Conservation (phyloP, 2,888 invertebrate species). For the Xylota segnis region DNA sequence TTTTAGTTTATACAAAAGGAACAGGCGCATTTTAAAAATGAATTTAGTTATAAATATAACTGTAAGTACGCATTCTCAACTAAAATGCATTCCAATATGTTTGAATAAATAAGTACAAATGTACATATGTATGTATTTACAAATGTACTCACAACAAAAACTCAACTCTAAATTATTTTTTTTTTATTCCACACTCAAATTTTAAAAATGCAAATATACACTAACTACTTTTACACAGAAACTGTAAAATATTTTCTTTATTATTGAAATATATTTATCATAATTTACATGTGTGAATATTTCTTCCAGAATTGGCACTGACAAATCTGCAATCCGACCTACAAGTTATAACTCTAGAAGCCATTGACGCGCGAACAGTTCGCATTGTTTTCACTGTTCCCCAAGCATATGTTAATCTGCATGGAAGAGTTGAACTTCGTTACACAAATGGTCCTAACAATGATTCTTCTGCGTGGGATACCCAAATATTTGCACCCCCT, state of each 20-base stretch:
- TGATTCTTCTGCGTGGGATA: conserved; percentile 91
- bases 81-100: too few species aligned
- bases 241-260: background rate
- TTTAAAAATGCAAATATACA: too few species aligned
- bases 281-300: background rate
- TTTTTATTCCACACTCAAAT: too few species aligned
- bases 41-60: too few species aligned
- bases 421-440: conserved; percentile 94
- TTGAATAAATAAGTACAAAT: too few species aligned
- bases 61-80: too few species aligned
- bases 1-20: too few species aligned
- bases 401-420: conserved; percentile 91
- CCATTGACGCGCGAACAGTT: conserved; percentile 91
- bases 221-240: background rate
- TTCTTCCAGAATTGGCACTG: conserved; percentile 47
- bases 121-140: too few species aligned
- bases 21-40: too few species aligned
- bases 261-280: background rate
- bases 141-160: too few species aligned
- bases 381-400: conserved; percentile 94
- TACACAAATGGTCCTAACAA: conserved; percentile 91
- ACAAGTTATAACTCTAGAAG: conserved; percentile 88
- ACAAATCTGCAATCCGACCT: conserved; percentile 83
- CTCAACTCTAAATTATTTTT: too few species aligned
- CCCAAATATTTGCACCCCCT: conserved; percentile 94